Percentiles rank a stretch among this genome's conserved stretches.
Conservation (phyloP, 2,888 invertebrate genomes). For the Limenitis camilla region DNA sequence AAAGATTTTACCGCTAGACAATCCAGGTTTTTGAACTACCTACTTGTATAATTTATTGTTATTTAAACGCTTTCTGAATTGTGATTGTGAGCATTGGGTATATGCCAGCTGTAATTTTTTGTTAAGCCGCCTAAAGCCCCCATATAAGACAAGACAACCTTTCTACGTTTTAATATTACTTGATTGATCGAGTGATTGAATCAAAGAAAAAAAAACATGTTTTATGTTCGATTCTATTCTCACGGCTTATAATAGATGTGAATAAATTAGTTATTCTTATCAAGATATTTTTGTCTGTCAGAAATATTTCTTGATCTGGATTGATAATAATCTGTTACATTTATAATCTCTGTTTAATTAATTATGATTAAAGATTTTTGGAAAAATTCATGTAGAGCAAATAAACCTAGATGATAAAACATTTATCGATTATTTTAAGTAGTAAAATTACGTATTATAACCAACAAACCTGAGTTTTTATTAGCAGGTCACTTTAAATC, state of each 20-base stretch:
- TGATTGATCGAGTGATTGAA: conserved; percentile 19
- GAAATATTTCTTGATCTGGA: no score
- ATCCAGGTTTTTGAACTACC: conserved; percentile 10
- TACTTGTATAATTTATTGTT: background rate
- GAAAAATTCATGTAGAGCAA: no score
- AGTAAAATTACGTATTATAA: background rate
- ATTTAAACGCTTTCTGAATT: conserved; percentile 11
- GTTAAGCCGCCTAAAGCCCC: conserved; percentile 15
- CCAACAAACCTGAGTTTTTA: conserved; percentile 8
- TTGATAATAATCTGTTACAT: no score
- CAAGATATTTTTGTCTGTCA: no score
- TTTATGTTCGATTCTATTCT: conserved; percentile 10
- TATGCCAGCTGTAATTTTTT: conserved; percentile 25
- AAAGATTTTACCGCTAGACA: conserved; percentile 1
- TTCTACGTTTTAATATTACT: conserved; percentile 20
- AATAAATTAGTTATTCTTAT: background rate
- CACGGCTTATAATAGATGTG: conserved; percentile 1
- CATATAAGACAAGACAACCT: conserved; percentile 22
- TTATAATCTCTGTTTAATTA: no score
- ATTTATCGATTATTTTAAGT: no score
- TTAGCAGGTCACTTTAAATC: conserved; percentile 5
- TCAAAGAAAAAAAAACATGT: conserved; percentile 16
- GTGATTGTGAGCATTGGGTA: conserved; percentile 20
- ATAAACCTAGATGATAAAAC: no score
- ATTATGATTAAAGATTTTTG: no score